Evolutionary conservation across 2,797 vertebrate species (phyloP), one percentile per base, ranked within the genome.

Genomic region (Botia kubotai): DNA sequence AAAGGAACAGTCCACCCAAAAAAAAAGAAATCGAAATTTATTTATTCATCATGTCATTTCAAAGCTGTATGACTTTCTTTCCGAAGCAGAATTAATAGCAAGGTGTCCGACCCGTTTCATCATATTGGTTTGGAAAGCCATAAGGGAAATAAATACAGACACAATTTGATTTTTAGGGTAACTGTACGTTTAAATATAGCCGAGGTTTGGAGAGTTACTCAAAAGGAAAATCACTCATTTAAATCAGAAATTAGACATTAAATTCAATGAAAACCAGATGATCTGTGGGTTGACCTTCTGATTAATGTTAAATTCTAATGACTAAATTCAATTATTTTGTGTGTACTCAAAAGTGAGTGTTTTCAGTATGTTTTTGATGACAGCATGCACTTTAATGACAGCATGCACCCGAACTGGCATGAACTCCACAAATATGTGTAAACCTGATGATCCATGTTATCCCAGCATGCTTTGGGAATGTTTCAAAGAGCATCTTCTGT

Each of bases 231-330:
- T 36, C 19, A 68, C 43, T 62, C 43, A 43, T 73, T 73, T 71
- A 69, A 70, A 82, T 80, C 68, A 79, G 58, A 82, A 79, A 66
- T 69, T 52, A 16, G 68, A 72, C 46, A 72, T 39, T n/a, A 79
- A 71, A 76, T 17, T 50, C 48, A 55, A 73, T 33, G 33, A 33
- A 33, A 72, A 48, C 26, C 65, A 77, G 55, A 62, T 70, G 68
- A 33, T 16, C 60, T 69, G 77, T 80, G 77, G 48, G 8, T 55
- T 55, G 19, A 63, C 75, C 77, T 82, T 81, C 75, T 84, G 80
- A 36, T 19, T 63, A 43, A 43, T 43, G 39, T 6, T 43, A 6
- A 43, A 43, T 10, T 43, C 33, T 33, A 33, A 33, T 6, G 71
- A 60, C 50, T 75, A 71, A n/a, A 39, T 55, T 76, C 33, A n/a